These are phyloP conservation scores for Psittacula cyanocephala DNA, from an alignment of 2,113 vertebrate species.

Conservation along the genomic window DNA sequence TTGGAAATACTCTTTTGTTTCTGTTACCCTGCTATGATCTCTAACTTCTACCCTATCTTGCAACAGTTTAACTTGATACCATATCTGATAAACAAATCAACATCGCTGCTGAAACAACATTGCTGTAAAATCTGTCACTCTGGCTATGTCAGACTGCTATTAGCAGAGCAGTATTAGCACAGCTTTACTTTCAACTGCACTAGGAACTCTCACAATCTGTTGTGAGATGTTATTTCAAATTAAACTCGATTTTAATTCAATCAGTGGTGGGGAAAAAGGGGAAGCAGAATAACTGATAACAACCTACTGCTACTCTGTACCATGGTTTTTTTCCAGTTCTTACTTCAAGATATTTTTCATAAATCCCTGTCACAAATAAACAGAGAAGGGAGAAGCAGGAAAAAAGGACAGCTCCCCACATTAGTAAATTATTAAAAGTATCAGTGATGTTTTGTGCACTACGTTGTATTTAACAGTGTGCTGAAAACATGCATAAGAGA, in stretches of 20 bases:
- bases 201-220: conserved; percentile 14
- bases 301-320: background rate
- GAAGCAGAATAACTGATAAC: background rate
- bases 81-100: conserved; percentile 34
- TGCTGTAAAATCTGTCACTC: conserved; percentile 19
- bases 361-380: background rate
- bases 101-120: conserved; percentile 24
- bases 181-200: conserved; percentile 13
- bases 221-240: background rate
- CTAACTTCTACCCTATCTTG: conserved; percentile 6
- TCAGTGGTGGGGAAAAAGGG: fast-evolving
- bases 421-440: background rate
- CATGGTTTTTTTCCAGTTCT: background rate
- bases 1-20: background rate
- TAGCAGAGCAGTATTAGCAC: background rate
- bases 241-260: background rate
- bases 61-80: conserved; percentile 35
- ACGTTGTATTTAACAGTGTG: background rate
- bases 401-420: background rate
- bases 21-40: conserved; percentile 3
- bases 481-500: background rate
- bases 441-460: background rate
- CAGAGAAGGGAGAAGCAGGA: background rate
- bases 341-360: background rate
- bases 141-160: background rate